Evolutionary conservation across 2,113 vertebrate species (phyloP).

Genomic region (Poecilia latipinna): DNA sequence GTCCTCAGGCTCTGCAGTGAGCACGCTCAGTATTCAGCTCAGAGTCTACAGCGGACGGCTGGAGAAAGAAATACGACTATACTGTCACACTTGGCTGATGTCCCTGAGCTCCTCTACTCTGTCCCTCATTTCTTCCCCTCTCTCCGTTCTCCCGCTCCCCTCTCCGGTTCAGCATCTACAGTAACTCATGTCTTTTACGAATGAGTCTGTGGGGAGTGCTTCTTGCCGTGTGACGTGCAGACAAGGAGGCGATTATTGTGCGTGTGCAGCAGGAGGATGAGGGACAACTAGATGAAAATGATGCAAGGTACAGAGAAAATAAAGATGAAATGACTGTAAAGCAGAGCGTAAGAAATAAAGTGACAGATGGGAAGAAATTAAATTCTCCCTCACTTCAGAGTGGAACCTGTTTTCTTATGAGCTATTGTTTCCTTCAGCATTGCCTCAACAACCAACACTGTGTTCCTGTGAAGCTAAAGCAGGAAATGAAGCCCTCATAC

Average conservation of each 20-base stretch:
- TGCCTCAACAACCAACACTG: constrained; percentile 30
- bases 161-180: constrained; percentile 48
- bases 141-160: not conserved
- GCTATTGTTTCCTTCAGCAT: constrained; percentile 26
- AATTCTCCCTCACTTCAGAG: constrained; percentile 14
- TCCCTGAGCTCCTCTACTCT: constrained; percentile 54
- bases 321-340: constrained; percentile 15
- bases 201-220: constrained; percentile 50
- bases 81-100: constrained; percentile 81
- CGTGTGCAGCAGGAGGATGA: constrained; percentile 8
- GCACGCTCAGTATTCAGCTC: constrained; percentile 82
- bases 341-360: not conserved
- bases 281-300: constrained; percentile 21
- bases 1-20: constrained; percentile 72
- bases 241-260: constrained; percentile 36
- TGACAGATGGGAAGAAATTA: constrained; percentile 59
- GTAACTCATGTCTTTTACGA: constrained; percentile 54
- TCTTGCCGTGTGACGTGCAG: constrained; percentile 23
- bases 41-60: constrained; percentile 65
- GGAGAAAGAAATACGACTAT: constrained; percentile 76
- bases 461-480: constrained; percentile 27
- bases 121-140: constrained; percentile 41
- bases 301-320: constrained; percentile 28
- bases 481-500: constrained; percentile 55
- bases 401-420: constrained; percentile 39